Conservation (phyloP, 2,888 invertebrate genomes). For the Phengaris arion region DNA sequence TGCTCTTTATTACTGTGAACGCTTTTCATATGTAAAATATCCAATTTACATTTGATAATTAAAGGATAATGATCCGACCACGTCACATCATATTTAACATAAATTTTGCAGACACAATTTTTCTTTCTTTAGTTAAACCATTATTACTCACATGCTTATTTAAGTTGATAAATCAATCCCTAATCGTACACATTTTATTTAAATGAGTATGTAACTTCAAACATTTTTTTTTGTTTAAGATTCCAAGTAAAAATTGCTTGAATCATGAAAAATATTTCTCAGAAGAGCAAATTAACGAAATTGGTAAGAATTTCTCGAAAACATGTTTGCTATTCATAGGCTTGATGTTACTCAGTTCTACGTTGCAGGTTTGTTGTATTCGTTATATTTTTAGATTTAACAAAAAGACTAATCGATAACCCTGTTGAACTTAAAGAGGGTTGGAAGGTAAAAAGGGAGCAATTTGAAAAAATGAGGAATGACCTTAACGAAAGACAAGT, state of each 20-base stretch:
- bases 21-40: too few relatives aligned
- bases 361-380: background rate
- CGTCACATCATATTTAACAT: background rate
- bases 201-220: too few relatives aligned
- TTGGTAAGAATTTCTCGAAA: background rate
- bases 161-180: background rate
- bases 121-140: background rate
- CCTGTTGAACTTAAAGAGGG: constrained; percentile 48
- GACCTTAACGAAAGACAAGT: constrained; percentile 64
- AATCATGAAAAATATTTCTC: background rate
- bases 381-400: constrained; percentile 45
- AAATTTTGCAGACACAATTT: background rate
- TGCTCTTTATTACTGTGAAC: too few relatives aligned
- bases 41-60: too few relatives aligned
- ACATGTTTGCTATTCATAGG: background rate
- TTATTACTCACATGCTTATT: too few relatives aligned
- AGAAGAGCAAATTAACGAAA: background rate
- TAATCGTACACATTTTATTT: background rate
- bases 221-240: background rate
- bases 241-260: background rate
- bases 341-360: too few relatives aligned
- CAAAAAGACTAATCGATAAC: constrained; percentile 47
- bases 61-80: too few relatives aligned
- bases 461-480: constrained; percentile 59
- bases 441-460: constrained; percentile 57